phyloP scores from a whole-genome alignment of 1,140 invertebrate species.

The Zaprionus inermis region DNA sequence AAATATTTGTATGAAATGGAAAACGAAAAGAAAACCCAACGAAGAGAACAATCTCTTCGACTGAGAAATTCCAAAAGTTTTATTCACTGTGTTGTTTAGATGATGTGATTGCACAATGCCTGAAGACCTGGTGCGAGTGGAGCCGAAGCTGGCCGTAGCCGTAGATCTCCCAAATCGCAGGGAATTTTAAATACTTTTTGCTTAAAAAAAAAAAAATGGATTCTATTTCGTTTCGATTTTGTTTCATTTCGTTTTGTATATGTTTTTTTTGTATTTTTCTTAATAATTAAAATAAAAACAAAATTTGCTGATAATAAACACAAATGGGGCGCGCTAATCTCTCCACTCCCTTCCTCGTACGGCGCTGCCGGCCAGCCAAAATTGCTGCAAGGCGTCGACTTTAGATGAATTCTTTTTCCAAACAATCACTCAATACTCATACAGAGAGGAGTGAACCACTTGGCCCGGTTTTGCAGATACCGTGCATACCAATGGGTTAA shows the following conservation, averaged over 20 bases:
- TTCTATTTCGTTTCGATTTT: neutral
- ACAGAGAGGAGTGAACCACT: constrained; percentile 22
- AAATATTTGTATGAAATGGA: constrained; percentile 6
- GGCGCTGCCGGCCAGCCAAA: neutral
- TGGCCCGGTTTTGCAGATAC: constrained; percentile 1
- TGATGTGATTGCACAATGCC: constrained; percentile 62
- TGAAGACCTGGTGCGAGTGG: neutral
- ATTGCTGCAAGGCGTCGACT: constrained; percentile 4
- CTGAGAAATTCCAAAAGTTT: constrained; percentile 65
- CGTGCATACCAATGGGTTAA: constrained; percentile 45
- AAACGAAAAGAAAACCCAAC: neutral
- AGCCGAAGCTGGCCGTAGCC: neutral
- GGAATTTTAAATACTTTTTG: constrained; percentile 39
- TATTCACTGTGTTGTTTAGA: constrained; percentile 55
- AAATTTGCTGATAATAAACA: constrained; percentile 46
- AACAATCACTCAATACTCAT: neutral
- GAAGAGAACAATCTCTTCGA: constrained; percentile 17
- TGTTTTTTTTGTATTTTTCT: neutral
- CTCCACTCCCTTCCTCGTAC: neutral
- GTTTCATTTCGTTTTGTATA: neutral
- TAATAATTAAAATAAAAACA: constrained; percentile 18
- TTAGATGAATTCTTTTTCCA: neutral
- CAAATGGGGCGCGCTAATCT: constrained; percentile 29
- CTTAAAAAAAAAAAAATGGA: neutral
- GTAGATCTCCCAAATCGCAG: neutral